Percentiles rank a stretch among this genome's conserved stretches.
phyloP scores from a whole-genome alignment of 2,797 vertebrate species.

The Orientallactaga sibirica region DNA sequence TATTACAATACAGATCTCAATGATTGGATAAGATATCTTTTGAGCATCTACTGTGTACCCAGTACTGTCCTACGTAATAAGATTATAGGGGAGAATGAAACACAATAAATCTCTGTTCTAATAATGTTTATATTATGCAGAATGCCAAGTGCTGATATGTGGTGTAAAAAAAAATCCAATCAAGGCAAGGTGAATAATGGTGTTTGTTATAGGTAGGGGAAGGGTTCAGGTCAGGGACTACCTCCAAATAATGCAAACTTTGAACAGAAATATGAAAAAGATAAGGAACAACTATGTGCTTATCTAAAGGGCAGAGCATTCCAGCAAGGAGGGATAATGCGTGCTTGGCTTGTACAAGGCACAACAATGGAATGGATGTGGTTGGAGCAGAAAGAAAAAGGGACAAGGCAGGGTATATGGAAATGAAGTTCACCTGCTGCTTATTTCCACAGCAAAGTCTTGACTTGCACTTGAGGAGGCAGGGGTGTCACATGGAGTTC shows the following conservation, averaged over 20 bases:
- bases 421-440: background rate
- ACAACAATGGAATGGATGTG: too few relatives aligned
- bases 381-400: background rate
- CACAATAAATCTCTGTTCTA: background rate
- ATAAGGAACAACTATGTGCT: background rate
- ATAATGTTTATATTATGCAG: background rate
- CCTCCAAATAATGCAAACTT: background rate
- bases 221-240: background rate
- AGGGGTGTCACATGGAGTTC: too few relatives aligned
- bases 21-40: background rate
- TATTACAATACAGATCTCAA: background rate
- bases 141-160: background rate
- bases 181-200: background rate
- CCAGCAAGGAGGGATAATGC: background rate
- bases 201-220: background rate
- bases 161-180: background rate
- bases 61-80: background rate
- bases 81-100: background rate
- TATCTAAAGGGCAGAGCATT: background rate
- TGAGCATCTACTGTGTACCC: background rate
- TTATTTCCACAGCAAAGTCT: background rate
- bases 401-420: fast-evolving
- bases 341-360: too few relatives aligned
- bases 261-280: background rate
- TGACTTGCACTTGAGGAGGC: background rate